Base-by-base conservation (phyloP, 2,113 vertebrate species). In the Paradisaea rubra region DNA sequence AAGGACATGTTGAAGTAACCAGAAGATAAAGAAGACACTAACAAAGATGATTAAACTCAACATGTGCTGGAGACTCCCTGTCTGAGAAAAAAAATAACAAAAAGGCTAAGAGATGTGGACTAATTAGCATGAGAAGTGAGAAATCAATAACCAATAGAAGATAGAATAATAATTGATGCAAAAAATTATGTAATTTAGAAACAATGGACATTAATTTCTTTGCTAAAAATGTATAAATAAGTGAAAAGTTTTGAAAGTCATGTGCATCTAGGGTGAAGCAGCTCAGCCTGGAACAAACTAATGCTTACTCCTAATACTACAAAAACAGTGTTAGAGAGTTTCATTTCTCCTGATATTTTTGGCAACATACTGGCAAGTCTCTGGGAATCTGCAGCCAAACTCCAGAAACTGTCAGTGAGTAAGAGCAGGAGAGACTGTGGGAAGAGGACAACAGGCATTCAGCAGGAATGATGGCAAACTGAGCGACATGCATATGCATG, bases 231-330 rank as follows among this genome's bases (percentile, higher is more conserved):
- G 14, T 39, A 22, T 17, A 53, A 63, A 45, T 27, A 39, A 15
- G 5, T 33, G 49, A 54, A 54, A 64, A 54, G 6, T 64, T 39
- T 37, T 73, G n/a, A 27, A 73, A 84, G 59, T 28, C 0, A 0
- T 7, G 15, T 63, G 28, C 41, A 45, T 45, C n/a, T 54, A 15
- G 9, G 39, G 39, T 54, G 18, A 33, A 63, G 33, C 22, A 54
- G 7, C 7, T 11, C 0, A 0, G 11, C 11, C 59, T 73, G 28
- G 17, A 56, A 56, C 28, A 47, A 73, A 54, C 7, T 7, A 39
- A 72, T n/a, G 15, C 12, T 50, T 73, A 15, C 23, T 84, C 10
- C 15, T 73, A 64, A 54, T 28, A 27, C 15, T 39, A 54, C 28
- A n/a, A 33, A 64, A 54, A 39, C 11, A 42, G 23, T 15, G 18